These are phyloP conservation scores for Globodera rostochiensis DNA, from an alignment of 1,140 invertebrate genomes.

Conservation along the genomic window DNA sequence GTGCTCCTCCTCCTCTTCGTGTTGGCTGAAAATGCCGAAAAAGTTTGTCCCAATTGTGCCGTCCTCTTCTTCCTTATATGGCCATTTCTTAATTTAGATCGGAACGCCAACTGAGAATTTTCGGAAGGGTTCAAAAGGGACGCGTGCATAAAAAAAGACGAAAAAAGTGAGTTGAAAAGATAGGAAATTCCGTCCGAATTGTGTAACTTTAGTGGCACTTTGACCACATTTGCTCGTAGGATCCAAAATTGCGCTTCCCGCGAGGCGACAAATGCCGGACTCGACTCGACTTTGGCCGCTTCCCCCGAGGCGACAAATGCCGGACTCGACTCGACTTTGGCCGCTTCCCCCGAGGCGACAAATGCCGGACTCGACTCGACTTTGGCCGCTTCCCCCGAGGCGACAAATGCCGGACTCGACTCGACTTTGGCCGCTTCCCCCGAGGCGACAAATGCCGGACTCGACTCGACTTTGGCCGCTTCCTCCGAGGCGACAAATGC, in stretches of 20 bases:
- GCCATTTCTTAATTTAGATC: not conserved
- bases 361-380: not conserved
- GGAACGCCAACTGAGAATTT: not conserved
- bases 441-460: too few relatives aligned
- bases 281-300: not conserved
- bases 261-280: not conserved
- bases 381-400: too few relatives aligned
- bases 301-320: not conserved
- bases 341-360: too few relatives aligned
- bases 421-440: too few relatives aligned
- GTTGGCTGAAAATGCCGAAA: slow-evolving; percentile 1
- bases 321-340: not conserved
- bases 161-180: not conserved
- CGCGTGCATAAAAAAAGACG: not conserved
- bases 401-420: too few relatives aligned
- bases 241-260: not conserved
- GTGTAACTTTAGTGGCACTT: not conserved
- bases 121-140: slow-evolving; percentile 1
- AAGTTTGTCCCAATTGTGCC: not conserved
- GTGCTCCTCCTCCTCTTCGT: not conserved
- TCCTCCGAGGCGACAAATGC: too few relatives aligned
- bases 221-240: not conserved
- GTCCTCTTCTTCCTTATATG: not conserved
- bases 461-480: too few relatives aligned
- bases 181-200: not conserved